Conservation (phyloP, 2,797 vertebrate species). For the Australoheros facetus region DNA sequence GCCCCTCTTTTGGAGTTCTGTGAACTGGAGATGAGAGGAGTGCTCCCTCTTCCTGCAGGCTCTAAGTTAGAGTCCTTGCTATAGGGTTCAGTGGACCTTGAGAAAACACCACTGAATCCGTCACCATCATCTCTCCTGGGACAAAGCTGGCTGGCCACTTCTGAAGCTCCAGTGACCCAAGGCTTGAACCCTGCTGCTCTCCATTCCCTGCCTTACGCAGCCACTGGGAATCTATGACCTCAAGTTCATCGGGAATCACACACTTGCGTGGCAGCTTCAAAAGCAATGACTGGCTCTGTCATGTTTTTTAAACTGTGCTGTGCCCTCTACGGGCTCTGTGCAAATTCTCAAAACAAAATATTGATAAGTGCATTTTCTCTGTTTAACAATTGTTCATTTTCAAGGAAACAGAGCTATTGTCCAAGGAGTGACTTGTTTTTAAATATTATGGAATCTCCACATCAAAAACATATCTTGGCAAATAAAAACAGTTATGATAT, state of each 20-base stretch:
- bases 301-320: conserved; percentile 64
- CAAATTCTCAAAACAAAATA: conserved; percentile 46
- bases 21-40: conserved; percentile 78
- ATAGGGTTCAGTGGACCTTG: conserved; percentile 82
- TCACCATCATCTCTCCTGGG: conserved; percentile 78
- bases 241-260: conserved; percentile 76
- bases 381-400: conserved; percentile 21
- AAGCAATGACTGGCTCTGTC: conserved; percentile 63
- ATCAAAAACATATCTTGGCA: conserved; percentile 40
- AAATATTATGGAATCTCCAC: conserved; percentile 11
- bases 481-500: conserved; percentile 62
- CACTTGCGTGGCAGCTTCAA: conserved; percentile 68
- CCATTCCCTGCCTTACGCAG: conserved; percentile 74
- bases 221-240: conserved; percentile 80
- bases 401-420: not conserved
- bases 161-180: conserved; percentile 81
- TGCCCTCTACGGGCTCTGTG: conserved; percentile 35
- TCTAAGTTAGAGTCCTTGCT: conserved; percentile 74
- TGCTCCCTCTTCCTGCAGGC: conserved; percentile 72
- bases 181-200: conserved; percentile 80
- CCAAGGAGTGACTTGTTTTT: not conserved
- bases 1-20: conserved; percentile 73
- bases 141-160: conserved; percentile 79
- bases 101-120: conserved; percentile 81
- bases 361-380: not conserved